A percentile compares a stretch with the other conserved stretches of the same genome.
Evolutionary conservation across 2,888 invertebrate genomes (phyloP).

Genomic region (Yponomeuta evonymella): DNA sequence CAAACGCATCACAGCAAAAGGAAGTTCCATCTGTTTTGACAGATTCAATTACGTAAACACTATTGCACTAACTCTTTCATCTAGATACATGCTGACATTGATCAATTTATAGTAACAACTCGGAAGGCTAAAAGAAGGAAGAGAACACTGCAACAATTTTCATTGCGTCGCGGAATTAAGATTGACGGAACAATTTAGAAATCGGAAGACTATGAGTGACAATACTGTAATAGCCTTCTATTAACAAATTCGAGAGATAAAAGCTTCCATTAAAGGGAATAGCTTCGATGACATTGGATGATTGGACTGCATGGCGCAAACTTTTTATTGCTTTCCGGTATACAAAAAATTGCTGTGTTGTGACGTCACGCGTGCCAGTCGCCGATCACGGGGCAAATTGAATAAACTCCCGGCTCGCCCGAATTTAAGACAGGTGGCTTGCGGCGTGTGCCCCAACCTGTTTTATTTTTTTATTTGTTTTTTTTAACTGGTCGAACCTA

Average conservation of each 20-base stretch:
- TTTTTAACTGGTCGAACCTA: not conserved
- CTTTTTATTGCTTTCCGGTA: not conserved
- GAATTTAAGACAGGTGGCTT: conserved; percentile 20
- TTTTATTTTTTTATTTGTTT: not conserved
- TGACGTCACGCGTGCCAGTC: not conserved
- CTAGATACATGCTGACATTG: not conserved
- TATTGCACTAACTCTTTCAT: not conserved
- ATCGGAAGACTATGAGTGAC: not conserved
- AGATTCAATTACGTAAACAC: not conserved
- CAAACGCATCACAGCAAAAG: not conserved
- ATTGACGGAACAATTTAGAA: not conserved
- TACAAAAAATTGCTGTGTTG: not conserved
- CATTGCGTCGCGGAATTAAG: not conserved
- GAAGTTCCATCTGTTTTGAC: not conserved
- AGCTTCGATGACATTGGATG: not conserved
- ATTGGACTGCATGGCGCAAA: too few relatives aligned
- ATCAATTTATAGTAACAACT: too few relatives aligned
- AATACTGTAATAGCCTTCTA: not conserved
- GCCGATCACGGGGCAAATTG: not conserved
- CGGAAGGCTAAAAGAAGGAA: not conserved
- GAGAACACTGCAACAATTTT: not conserved
- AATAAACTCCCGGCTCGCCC: not conserved
- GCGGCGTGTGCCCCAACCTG: not conserved
- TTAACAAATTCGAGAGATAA: not conserved
- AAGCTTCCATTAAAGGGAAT: not conserved